Base-by-base conservation (phyloP, 30 jellyfish, hydroid and myxozoan genomes). In the Chironex yamaguchii region DNA sequence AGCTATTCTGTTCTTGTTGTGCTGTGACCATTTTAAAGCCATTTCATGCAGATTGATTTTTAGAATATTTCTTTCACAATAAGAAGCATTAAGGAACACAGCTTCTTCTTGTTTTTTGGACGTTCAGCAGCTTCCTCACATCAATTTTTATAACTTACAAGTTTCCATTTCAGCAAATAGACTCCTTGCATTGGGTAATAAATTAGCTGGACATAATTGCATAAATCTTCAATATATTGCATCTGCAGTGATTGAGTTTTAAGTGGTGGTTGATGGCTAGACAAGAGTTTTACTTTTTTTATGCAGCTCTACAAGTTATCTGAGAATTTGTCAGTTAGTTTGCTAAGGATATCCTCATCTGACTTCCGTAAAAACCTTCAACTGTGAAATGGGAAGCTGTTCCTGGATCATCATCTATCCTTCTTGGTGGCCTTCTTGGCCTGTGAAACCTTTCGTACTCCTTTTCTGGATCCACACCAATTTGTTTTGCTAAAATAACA, bases 1-100 rank as follows among this genome's bases (percentile, higher is more conserved):
- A n/a, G n/a, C n/a, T n/a, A n/a, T n/a, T n/a, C n/a, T n/a, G n/a
- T n/a, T n/a, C n/a, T n/a, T n/a, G n/a, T n/a, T n/a, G n/a, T n/a
- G n/a, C n/a, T n/a, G n/a, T n/a, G n/a, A n/a, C n/a, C n/a, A n/a
- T n/a, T n/a, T n/a, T n/a, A n/a, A n/a, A n/a, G n/a, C n/a, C n/a
- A n/a, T n/a, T n/a, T n/a, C n/a, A n/a, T n/a, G n/a, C n/a, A n/a
- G n/a, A n/a, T n/a, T n/a, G n/a, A n/a, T n/a, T n/a, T n/a, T n/a
- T n/a, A n/a, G n/a, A n/a, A 69, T 23, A 32, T 69, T 70, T 34
- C 36, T 69, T 33, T 69, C 83, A 69, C 83, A 34, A 3, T 67
- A 67, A 31, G 36, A 32, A 20, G 36, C n/a, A 4, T 32, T 69
- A 28, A 69, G 25, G 6, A 12, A 9, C 21, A 12, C 72, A 34